Evolutionary conservation across 2,888 invertebrate genomes (phyloP), one percentile per base, ranked within the genome.

Genomic region (Tipula lateralis): DNA sequence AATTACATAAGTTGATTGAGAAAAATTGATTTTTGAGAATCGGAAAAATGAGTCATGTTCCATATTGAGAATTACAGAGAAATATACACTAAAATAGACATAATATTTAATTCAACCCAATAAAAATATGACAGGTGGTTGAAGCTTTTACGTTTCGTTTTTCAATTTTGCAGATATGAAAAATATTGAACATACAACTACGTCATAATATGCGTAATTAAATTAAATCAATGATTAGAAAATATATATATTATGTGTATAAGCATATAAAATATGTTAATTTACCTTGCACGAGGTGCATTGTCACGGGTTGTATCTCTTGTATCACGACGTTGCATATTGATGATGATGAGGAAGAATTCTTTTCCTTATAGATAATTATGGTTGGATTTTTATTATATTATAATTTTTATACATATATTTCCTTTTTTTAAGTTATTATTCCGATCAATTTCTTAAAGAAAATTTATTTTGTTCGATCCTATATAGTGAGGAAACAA

Each of bases 301-400:
- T 29, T 84, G 36, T 85, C 86, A 39, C 84, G 84, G 30, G 85
- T 84, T 19, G 80, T 84, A 82, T 86, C 85, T 39, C 86, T 82
- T 29, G 82, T 44, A 29, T 85, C 86, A n/a, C 85, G 84, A 83
- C 85, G 85, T 83, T 86, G 86, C 86, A 86, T 86, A 12, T 82
- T 82, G n/a, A 30, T 29, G 32, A 81, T 30, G n/a, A 29, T 82
- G 32, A 82, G 16, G 82, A 30, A 30, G 29, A 16, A 12, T 82
- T 30, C 7, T 16, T 32, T 82, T 24, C 24, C 66, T 82, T 82
- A n/a, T 82, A 19, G 32, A 82, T 32, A 82, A 32, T 82, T 30
- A 82, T 82, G 82, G 9, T 82, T 82, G 82, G 29, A 30, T 30
- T 7, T 16, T 16, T 82, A 30, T 82, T 30, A 9, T 30, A 30